Percentiles rank a stretch among this genome's conserved stretches.
phyloP scores from a whole-genome alignment of 2,888 invertebrate species.

The Chaitophorus viminalis region DNA sequence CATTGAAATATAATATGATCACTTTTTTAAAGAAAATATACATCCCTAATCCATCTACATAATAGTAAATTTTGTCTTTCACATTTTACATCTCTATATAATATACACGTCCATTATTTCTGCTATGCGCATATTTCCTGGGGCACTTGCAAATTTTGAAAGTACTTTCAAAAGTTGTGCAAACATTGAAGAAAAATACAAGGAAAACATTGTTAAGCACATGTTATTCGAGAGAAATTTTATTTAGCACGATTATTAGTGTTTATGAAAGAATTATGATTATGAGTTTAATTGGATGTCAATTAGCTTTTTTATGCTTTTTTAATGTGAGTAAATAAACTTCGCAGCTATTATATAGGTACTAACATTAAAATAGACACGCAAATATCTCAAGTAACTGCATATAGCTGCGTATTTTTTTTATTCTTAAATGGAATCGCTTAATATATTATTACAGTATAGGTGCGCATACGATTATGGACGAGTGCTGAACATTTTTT shows the following conservation, averaged over 20 bases:
- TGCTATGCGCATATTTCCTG: background rate
- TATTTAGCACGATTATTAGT: slow-evolving; percentile 6
- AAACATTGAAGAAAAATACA: slow-evolving; percentile 11
- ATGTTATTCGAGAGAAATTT: slow-evolving; percentile 22
- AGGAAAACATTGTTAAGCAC: background rate
- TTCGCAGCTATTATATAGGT: background rate
- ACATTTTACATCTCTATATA: no score
- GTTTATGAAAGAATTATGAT: slow-evolving; percentile 27
- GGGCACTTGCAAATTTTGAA: slow-evolving; percentile 14
- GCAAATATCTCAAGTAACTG: no score
- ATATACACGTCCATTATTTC: no score
- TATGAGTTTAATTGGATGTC: background rate
- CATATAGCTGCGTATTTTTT: background rate
- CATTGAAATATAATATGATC: no score
- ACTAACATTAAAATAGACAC: no score
- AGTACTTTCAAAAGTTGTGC: slow-evolving; percentile 15
- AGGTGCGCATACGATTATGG: no score
- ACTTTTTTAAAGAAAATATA: no score
- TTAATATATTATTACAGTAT: background rate
- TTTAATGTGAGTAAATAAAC: background rate
- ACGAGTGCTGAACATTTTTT: background rate
- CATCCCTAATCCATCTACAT: no score
- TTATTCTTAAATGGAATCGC: background rate
- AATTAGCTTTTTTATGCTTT: background rate
- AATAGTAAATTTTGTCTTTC: no score